phyloP scores from a whole-genome alignment of 2,113 vertebrate genomes.

The Mustela lutreola region DNA sequence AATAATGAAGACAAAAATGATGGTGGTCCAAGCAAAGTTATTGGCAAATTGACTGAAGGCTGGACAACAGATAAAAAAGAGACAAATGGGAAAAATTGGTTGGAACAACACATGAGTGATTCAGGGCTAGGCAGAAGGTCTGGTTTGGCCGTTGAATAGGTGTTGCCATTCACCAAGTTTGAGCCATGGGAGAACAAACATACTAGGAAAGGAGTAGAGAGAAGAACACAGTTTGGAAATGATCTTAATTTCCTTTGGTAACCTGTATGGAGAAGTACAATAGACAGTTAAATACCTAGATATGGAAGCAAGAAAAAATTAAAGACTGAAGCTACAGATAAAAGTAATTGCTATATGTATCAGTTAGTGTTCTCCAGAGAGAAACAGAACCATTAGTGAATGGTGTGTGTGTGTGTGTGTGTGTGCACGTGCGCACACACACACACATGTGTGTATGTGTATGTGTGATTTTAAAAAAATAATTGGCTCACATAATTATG shows the following conservation, averaged over 20 bases:
- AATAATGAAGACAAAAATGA: not conserved
- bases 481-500: not conserved
- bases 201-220: not conserved
- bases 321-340: not conserved
- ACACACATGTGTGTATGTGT: too few species aligned
- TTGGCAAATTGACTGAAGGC: not conserved
- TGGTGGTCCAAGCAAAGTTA: not conserved
- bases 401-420: not conserved
- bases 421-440: not conserved
- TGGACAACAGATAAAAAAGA: not conserved
- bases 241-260: not conserved
- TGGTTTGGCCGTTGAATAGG: not conserved
- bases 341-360: not conserved
- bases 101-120: not conserved
- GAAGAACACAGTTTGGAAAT: not conserved
- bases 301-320: not conserved
- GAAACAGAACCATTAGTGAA: not conserved
- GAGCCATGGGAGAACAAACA: not conserved
- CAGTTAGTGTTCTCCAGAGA: not conserved
- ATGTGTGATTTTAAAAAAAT: not conserved
- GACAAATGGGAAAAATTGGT: not conserved
- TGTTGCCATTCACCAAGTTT: not conserved
- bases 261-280: not conserved
- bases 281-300: not conserved
- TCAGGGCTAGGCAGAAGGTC: not conserved